Percentiles rank a stretch among this genome's conserved stretches.
phyloP scores from a whole-genome alignment of 1,140 invertebrate genomes.

The Habropoda laboriosa region DNA sequence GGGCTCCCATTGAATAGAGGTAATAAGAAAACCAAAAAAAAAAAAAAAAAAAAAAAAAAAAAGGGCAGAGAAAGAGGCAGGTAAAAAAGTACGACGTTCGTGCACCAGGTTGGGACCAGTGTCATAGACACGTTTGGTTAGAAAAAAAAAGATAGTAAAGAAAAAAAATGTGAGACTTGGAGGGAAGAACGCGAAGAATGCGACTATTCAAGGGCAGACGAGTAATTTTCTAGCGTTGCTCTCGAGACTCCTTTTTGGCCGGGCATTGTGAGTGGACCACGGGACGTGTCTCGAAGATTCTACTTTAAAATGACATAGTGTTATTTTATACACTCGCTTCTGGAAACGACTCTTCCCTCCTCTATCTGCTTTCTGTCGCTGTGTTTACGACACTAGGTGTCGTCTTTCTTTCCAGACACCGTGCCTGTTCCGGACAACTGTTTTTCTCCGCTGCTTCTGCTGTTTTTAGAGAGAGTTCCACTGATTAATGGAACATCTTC shows the following conservation, averaged over 20 bases:
- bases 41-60: neutral
- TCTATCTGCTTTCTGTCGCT: slow-evolving; percentile 4
- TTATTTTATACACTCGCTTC: slow-evolving; percentile 68
- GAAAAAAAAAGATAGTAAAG: neutral
- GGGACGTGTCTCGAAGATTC: slow-evolving; percentile 54
- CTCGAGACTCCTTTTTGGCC: neutral
- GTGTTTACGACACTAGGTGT: slow-evolving; percentile 23
- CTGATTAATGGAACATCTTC: neutral
- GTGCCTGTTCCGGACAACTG: neutral
- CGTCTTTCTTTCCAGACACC: slow-evolving; percentile 8
- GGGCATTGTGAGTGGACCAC: slow-evolving; percentile 55
- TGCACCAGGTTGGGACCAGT: neutral
- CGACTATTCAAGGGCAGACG: slow-evolving; percentile 49
- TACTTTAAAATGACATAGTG: slow-evolving; percentile 58
- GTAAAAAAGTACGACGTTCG: neutral
- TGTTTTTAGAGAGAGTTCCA: no score
- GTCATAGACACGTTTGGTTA: neutral
- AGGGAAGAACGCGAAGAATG: slow-evolving; percentile 46
- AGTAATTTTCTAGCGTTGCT: slow-evolving; percentile 56
- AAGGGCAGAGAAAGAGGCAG: neutral
- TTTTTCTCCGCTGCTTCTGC: neutral
- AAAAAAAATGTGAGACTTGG: slow-evolving; percentile 4
- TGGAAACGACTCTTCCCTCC: slow-evolving; percentile 7
- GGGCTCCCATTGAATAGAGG: slow-evolving; percentile 9
- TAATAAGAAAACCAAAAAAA: slow-evolving; percentile 1